Evolutionary conservation across 2,888 invertebrate genomes (phyloP).

Genomic region (Seladonia tumulorum): DNA sequence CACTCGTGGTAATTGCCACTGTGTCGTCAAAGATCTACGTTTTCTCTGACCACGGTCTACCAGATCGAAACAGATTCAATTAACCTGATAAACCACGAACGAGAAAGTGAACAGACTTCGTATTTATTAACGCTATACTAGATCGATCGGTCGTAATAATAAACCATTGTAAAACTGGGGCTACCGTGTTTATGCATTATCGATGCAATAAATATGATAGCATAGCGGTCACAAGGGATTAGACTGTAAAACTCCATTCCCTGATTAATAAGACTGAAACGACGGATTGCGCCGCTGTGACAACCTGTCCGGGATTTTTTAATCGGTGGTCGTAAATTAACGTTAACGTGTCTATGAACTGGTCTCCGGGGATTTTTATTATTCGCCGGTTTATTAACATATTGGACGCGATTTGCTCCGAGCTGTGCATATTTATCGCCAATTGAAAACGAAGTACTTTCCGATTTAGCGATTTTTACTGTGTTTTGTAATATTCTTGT

Average conservation of each 20-base stretch:
- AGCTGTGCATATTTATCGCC: neutral
- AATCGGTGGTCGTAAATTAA: slow-evolving; percentile 13
- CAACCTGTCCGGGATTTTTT: neutral
- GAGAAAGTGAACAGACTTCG: slow-evolving; percentile 45
- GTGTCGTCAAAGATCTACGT: slow-evolving; percentile 35
- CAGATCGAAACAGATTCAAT: slow-evolving; percentile 50
- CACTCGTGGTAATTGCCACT: slow-evolving; percentile 48
- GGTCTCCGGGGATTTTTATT: neutral
- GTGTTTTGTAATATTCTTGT: neutral
- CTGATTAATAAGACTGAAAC: neutral
- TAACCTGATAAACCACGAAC: slow-evolving; percentile 42
- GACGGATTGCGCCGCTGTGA: neutral
- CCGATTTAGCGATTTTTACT: neutral
- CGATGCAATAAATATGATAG: slow-evolving; percentile 43
- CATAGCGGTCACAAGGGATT: slow-evolving; percentile 8
- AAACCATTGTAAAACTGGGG: slow-evolving; percentile 29
- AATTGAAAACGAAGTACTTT: neutral
- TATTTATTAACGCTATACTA: slow-evolving; percentile 20
- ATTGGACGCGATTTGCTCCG: neutral
- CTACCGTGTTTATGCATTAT: slow-evolving; percentile 30
- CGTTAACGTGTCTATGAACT: slow-evolving; percentile 30
- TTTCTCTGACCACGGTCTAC: slow-evolving; percentile 38
- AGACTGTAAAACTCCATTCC: neutral
- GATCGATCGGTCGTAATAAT: slow-evolving; percentile 38
- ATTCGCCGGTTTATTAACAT: slow-evolving; percentile 4